phyloP scores from a whole-genome alignment of 2,113 vertebrate species.

The Eleginops maclovinus region DNA sequence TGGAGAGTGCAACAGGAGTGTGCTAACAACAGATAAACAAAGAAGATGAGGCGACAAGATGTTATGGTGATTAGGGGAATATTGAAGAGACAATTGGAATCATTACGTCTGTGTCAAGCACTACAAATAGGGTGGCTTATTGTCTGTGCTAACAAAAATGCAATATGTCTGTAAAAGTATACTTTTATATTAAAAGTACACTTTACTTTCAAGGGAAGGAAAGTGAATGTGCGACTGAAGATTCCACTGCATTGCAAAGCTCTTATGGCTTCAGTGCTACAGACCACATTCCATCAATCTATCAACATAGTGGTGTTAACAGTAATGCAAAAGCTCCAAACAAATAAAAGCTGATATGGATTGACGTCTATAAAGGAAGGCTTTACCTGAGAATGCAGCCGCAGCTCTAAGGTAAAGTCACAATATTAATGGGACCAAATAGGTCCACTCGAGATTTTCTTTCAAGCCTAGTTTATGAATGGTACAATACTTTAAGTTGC shows the following conservation, averaged over 20 bases:
- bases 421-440: background rate
- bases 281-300: conserved; percentile 17
- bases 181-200: background rate
- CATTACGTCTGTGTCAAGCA: conserved; percentile 4
- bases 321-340: conserved; percentile 26
- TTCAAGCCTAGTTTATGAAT: conserved; percentile 9
- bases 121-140: background rate
- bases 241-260: background rate
- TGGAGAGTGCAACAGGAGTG: conserved; percentile 33
- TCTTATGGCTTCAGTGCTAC: background rate
- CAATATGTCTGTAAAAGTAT: background rate
- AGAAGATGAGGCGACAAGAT: conserved; percentile 35
- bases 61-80: conserved; percentile 44
- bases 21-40: conserved; percentile 41
- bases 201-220: background rate
- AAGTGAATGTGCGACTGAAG: background rate
- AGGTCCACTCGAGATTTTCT: background rate
- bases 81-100: conserved; percentile 14
- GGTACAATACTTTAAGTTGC: background rate
- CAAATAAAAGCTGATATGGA: conserved; percentile 32
- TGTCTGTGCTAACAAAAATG: background rate
- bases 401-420: conserved; percentile 1
- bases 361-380: conserved; percentile 1
- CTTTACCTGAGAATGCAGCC: conserved; percentile 5
- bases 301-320: conserved; percentile 5